Conservation (phyloP, 2,888 invertebrate genomes). For the Asteroscopus sphinx region DNA sequence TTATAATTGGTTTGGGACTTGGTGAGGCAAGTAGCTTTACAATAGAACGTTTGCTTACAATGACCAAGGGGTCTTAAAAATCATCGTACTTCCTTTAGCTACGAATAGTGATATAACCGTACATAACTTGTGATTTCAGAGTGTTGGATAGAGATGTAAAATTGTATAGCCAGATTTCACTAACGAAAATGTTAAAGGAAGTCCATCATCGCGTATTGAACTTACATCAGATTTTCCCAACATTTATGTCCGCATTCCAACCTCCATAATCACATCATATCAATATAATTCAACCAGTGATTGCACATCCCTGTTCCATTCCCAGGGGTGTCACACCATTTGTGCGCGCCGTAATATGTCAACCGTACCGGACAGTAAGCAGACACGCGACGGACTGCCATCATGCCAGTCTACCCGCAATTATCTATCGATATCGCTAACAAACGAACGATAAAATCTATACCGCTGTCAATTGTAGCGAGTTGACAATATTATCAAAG, state of each 20-base stretch:
- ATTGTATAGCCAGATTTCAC: too few relatives aligned
- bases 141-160: too few relatives aligned
- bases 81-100: too few relatives aligned
- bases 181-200: too few relatives aligned
- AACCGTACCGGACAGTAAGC: slow-evolving; percentile 52
- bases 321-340: slow-evolving; percentile 43
- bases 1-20: slow-evolving; percentile 30
- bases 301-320: slow-evolving; percentile 30
- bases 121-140: too few relatives aligned
- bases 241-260: not conserved
- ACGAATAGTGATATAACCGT: too few relatives aligned
- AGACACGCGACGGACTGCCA: slow-evolving; percentile 54
- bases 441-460: slow-evolving; percentile 37
- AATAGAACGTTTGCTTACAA: not conserved
- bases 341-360: slow-evolving; percentile 42
- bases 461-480: slow-evolving; percentile 26
- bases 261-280: slow-evolving; percentile 19
- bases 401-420: slow-evolving; percentile 32
- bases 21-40: not conserved
- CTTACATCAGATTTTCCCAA: too few relatives aligned
- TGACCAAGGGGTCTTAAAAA: slow-evolving; percentile 8
- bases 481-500: slow-evolving; percentile 1
- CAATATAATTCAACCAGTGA: slow-evolving; percentile 25
- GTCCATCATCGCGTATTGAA: too few relatives aligned
- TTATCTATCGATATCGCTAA: slow-evolving; percentile 37